phyloP scores from a whole-genome alignment of 2,797 vertebrate species.

The Spinus olivaceus region DNA sequence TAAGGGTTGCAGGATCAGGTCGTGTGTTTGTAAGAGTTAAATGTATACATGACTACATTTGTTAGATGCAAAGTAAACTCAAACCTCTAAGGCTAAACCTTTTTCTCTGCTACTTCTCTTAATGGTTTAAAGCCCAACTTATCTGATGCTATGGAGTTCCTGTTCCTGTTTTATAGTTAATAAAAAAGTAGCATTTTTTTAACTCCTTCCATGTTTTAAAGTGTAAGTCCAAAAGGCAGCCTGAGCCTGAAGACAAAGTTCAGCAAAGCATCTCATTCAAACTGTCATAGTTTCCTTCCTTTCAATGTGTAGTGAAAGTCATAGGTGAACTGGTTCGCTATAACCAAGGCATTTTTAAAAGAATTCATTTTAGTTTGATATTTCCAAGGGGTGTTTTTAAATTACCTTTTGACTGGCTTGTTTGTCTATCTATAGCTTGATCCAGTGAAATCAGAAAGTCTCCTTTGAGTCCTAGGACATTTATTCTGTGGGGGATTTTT shows the following conservation, averaged over 20 bases:
- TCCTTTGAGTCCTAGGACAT: not conserved
- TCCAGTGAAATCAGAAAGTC: not conserved
- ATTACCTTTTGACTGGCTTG: not conserved
- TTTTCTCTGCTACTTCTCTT: not conserved
- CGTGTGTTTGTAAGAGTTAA: not conserved
- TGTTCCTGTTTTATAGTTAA: not conserved
- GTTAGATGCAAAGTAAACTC: not conserved
- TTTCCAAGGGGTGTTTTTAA: not conserved
- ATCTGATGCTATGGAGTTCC: not conserved
- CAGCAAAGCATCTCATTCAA: not conserved
- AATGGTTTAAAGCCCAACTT: not conserved
- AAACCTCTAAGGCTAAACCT: not conserved
- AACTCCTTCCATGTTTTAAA: not conserved
- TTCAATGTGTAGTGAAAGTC: not conserved
- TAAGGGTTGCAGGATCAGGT: not conserved
- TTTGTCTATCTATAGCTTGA: not conserved
- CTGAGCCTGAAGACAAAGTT: not conserved
- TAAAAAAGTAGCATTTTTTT: not conserved
- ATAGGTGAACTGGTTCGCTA: not conserved
- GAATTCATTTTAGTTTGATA: not conserved
- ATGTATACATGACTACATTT: not conserved
- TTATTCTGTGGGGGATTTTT: not conserved
- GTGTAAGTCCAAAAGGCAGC: not conserved
- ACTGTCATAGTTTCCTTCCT: not conserved
- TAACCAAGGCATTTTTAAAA: not conserved